These are phyloP conservation scores for Brachylomia viminalis DNA, from an alignment of 2,888 invertebrate species.

Conservation along the genomic window DNA sequence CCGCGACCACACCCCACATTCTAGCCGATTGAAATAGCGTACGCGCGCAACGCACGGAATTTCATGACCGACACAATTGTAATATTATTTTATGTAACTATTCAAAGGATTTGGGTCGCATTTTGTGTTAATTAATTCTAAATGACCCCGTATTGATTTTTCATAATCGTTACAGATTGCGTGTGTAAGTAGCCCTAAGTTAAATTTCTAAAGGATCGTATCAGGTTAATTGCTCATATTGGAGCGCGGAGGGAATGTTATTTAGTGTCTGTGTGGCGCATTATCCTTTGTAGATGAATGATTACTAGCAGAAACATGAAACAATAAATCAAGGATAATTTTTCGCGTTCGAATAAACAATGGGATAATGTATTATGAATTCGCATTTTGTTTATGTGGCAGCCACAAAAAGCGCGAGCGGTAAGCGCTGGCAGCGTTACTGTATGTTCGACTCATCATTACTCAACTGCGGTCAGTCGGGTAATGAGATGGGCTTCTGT, in stretches of 20 bases:
- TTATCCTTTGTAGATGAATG: slow-evolving; percentile 59
- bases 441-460: slow-evolving; percentile 77
- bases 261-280: slow-evolving; percentile 49
- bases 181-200: slow-evolving; percentile 44
- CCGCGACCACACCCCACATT: slow-evolving; percentile 78
- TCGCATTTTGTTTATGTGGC: slow-evolving; percentile 75
- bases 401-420: slow-evolving; percentile 74
- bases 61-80: slow-evolving; percentile 62
- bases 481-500: slow-evolving; percentile 84
- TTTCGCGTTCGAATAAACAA: slow-evolving; percentile 69
- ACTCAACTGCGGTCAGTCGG: slow-evolving; percentile 82
- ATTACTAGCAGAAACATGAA: slow-evolving; percentile 57
- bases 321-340: slow-evolving; percentile 63
- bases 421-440: slow-evolving; percentile 76
- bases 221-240: slow-evolving; percentile 54
- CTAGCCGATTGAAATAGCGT: slow-evolving; percentile 79
- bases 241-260: slow-evolving; percentile 28
- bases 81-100: slow-evolving; percentile 63
- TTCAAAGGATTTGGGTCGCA: slow-evolving; percentile 60
- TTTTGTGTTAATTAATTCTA: slow-evolving; percentile 63
- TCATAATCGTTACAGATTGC: slow-evolving; percentile 58
- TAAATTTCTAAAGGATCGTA: slow-evolving; percentile 46
- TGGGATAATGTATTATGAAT: slow-evolving; percentile 69
- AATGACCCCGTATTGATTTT: slow-evolving; percentile 62
- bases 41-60: slow-evolving; percentile 61